These are phyloP conservation scores for Poeciliopsis retropinna DNA, from an alignment of 2,113 vertebrate species.

Conservation along the genomic window DNA sequence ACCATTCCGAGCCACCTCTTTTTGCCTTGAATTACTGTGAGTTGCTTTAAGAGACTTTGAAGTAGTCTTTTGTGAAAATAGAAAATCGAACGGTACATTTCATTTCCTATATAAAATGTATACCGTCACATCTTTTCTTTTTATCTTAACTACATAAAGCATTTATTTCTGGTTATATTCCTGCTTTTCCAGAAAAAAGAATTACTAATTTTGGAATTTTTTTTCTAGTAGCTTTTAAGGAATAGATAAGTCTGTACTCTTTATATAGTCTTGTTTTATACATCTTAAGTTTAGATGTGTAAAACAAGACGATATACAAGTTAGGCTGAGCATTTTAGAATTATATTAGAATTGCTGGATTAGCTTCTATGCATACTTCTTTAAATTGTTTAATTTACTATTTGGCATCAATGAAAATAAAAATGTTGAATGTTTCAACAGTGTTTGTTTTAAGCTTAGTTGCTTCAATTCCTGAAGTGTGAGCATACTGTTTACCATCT, in stretches of 20 bases:
- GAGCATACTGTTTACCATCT: neutral
- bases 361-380: neutral
- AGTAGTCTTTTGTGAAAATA: conserved; percentile 4
- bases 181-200: too few relatives aligned
- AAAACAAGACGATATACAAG: neutral
- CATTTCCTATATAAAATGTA: neutral
- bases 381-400: neutral
- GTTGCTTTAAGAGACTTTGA: conserved; percentile 8
- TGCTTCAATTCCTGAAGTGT: neutral
- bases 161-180: too few relatives aligned
- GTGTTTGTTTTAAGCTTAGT: too few relatives aligned
- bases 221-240: neutral
- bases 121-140: neutral
- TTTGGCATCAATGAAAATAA: neutral
- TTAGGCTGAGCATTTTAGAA: neutral
- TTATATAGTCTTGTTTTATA: too few relatives aligned
- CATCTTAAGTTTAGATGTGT: neutral
- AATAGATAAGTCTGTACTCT: neutral
- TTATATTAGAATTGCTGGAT: neutral
- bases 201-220: neutral
- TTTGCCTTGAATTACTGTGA: neutral
- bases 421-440: neutral
- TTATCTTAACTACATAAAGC: neutral
- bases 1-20: conserved; percentile 10
- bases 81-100: conserved; percentile 2